These are phyloP conservation scores for Clusia tigrina DNA, from an alignment of 2,888 invertebrate species.

Conservation along the genomic window DNA sequence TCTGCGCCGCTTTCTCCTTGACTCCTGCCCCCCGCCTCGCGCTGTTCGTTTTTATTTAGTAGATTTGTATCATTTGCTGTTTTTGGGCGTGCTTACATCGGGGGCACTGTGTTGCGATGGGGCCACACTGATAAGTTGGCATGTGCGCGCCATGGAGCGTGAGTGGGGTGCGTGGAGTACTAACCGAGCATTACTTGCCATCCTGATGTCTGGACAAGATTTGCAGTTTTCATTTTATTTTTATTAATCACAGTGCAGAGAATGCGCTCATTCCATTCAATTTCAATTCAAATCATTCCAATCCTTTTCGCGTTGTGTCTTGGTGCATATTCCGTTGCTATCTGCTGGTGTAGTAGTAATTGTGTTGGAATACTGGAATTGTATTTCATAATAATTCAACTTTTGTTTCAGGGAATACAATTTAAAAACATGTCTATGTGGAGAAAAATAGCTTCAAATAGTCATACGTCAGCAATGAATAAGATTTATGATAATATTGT, in stretches of 20 bases:
- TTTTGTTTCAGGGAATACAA: no score
- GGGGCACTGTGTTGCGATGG: no score
- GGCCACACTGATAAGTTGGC: no score
- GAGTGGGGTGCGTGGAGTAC: neutral
- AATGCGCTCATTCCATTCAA: neutral
- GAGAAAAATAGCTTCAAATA: no score
- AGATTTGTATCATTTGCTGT: constrained; percentile 45
- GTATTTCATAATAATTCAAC: no score
- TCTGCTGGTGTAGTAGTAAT: no score
- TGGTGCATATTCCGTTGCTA: no score
- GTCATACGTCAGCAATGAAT: no score
- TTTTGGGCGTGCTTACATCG: neutral
- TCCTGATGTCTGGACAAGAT: constrained; percentile 43
- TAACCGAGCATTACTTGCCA: no score
- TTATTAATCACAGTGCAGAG: constrained; percentile 12
- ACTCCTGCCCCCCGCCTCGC: neutral
- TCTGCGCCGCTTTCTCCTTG: constrained; percentile 11
- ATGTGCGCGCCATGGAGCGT: neutral
- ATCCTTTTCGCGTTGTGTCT: neutral
- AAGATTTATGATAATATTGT: no score
- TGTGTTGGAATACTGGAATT: no score
- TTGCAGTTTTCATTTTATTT: constrained; percentile 20
- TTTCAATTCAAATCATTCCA: neutral
- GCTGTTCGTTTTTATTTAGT: constrained; percentile 38
- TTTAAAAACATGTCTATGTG: no score